These are phyloP conservation scores for Chionis minor DNA, from an alignment of 2,113 vertebrate genomes.

Conservation along the genomic window DNA sequence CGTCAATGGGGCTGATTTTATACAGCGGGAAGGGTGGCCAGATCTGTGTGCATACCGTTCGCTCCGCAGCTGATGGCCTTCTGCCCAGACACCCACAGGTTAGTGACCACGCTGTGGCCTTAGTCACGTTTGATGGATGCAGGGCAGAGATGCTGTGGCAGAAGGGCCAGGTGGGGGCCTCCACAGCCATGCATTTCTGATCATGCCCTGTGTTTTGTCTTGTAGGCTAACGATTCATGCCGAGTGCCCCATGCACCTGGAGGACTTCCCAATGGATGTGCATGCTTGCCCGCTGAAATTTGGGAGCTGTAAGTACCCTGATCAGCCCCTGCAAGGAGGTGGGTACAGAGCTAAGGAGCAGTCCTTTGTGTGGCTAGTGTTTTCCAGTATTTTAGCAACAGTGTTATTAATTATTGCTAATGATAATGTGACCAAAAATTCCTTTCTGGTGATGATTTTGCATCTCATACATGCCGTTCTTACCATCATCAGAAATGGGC, in stretches of 20 bases:
- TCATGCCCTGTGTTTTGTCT: background rate
- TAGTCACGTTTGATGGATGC: background rate
- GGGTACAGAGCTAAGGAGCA: background rate
- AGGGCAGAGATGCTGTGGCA: background rate
- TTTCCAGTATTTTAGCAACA: background rate
- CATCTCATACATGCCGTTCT: background rate
- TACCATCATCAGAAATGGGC: background rate
- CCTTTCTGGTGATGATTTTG: background rate
- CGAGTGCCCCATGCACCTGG: conserved; percentile 98
- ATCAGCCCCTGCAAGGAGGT: background rate
- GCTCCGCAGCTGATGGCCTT: background rate
- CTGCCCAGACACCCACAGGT: background rate
- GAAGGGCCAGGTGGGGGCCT: background rate
- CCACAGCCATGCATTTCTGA: background rate
- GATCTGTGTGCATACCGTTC: background rate
- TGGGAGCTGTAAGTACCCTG: conserved; percentile 91
- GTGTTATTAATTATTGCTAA: background rate
- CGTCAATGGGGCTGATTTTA: background rate
- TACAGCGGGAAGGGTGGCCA: background rate
- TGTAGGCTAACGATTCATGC: conserved; percentile 94
- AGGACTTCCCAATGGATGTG: conserved; percentile 98
- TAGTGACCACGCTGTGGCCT: background rate
- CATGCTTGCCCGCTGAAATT: conserved; percentile 98
- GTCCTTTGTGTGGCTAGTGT: background rate
- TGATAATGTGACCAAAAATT: background rate